These are phyloP conservation scores for Drosophila rufa DNA, from an alignment of 1,140 invertebrate species.

Conservation along the genomic window DNA sequence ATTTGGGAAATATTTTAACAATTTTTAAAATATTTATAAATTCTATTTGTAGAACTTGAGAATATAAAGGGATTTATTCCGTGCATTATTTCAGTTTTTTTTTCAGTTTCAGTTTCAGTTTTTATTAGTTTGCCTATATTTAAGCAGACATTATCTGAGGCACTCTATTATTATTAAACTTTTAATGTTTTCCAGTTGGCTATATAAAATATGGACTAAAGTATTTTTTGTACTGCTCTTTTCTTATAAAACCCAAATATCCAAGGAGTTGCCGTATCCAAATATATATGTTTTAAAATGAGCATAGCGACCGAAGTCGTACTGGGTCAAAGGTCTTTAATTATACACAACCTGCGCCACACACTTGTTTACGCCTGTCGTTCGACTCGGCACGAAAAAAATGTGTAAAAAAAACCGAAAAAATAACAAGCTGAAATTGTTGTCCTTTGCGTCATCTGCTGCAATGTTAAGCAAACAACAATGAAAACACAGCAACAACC, in stretches of 20 bases:
- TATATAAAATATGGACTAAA: too few species aligned
- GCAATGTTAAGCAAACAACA: constrained; percentile 73
- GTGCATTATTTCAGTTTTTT: too few species aligned
- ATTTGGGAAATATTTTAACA: background rate
- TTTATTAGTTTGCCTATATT: too few species aligned
- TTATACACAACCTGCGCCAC: constrained; percentile 12
- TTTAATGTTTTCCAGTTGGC: too few species aligned
- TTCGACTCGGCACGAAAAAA: constrained; percentile 8
- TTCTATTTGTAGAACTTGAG: too few species aligned
- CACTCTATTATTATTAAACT: too few species aligned
- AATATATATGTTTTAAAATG: background rate
- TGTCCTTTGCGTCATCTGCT: constrained; percentile 74
- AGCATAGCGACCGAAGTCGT: background rate
- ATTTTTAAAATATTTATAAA: too few species aligned
- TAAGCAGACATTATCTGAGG: too few species aligned
- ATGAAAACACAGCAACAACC: constrained; percentile 23
- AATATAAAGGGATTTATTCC: too few species aligned
- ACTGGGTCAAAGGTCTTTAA: constrained; percentile 5
- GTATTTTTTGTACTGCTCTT: background rate
- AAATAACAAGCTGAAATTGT: constrained; percentile 38
- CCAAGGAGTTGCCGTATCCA: background rate
- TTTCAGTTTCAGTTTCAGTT: too few species aligned
- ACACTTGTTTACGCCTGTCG: constrained; percentile 26
- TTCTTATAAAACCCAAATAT: background rate
- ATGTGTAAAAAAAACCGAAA: constrained; percentile 23